phyloP scores from a whole-genome alignment of 2,113 vertebrate species.

The Paraplagusia blochii region DNA sequence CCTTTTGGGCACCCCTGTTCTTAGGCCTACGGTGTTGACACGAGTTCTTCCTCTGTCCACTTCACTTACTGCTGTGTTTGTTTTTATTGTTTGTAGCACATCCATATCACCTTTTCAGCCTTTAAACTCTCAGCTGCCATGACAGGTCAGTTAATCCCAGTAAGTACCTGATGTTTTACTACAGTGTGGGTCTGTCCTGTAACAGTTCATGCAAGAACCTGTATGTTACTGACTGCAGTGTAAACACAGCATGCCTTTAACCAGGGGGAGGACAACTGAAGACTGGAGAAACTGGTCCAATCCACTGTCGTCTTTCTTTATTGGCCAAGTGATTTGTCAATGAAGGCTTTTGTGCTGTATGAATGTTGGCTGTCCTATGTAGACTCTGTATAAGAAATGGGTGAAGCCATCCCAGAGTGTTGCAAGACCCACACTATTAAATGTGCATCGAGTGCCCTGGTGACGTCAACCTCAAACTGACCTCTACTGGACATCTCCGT shows the following conservation, averaged over 20 bases:
- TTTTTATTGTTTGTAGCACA: constrained; percentile 90
- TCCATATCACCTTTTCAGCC: constrained; percentile 84
- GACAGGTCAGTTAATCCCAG: constrained; percentile 94
- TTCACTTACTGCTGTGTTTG: constrained; percentile 72
- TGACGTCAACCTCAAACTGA: no score
- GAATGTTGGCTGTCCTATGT: background rate
- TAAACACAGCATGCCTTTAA: background rate
- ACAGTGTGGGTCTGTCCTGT: constrained; percentile 49
- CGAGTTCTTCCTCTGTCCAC: constrained; percentile 26
- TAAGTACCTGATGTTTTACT: constrained; percentile 91
- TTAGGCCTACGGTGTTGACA: constrained; percentile 9
- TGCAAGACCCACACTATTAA: no score
- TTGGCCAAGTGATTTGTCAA: background rate
- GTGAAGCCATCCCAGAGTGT: no score
- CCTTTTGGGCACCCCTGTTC: no score
- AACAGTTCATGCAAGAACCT: constrained; percentile 17
- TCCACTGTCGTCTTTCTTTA: background rate
- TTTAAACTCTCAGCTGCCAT: constrained; percentile 87
- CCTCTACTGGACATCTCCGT: no score
- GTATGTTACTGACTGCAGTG: background rate
- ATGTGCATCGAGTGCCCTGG: no score
- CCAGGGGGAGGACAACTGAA: background rate
- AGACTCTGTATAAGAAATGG: no score
- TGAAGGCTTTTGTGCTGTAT: background rate
- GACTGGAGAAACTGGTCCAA: background rate